Evolutionary conservation across 2,113 vertebrate genomes (phyloP), one percentile per base, ranked within the genome.

Genomic region (Rhegmatorhina hoffmannsi): DNA sequence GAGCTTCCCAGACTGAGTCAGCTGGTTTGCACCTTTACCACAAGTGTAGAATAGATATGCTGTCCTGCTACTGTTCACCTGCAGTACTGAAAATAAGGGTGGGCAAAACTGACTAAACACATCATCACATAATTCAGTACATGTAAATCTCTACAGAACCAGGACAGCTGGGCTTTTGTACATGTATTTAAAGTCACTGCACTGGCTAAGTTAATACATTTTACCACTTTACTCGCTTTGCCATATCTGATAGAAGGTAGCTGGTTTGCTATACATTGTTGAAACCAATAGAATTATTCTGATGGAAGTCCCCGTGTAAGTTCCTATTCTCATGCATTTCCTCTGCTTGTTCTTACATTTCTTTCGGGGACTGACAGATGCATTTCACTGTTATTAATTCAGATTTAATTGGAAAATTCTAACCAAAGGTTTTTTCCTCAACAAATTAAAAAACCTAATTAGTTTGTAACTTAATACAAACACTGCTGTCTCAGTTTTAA

Each of bases 321-420:
- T 73, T 84, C 13, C 18, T 85, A 0, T 85, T 84, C 11, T 69
- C 15, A 9, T 29, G 7, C 78, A 26, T 78, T 90, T 8, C 7
- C 28, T 47, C 29, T 20, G 9, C 63, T 67, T 50, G 49, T 89
- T 76, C 52, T 81, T 82, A 23, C 1, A 16, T 78, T 58, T 91
- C 52, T 87, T 28, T 91, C 10, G 17, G 55, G 43, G 60, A 56
- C 40, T 75, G n/a, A 21, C 36, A 59, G 70, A 36, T 94, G 19
- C 36, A 92, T 94, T 83, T 79, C 17, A n/a, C 46, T 72, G 70
- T 49, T 75, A 70, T 2, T 46, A 62, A 62, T 75, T 75, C 43
- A 73, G 58, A 74, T 80, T 68, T 76, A 89, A 81, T 52, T 56
- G 36, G 59, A 91, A 94, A 91, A 89, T 77, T 89, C 73, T 69